Conservation (phyloP, 2,888 invertebrate genomes). For the Idaea aversata region DNA sequence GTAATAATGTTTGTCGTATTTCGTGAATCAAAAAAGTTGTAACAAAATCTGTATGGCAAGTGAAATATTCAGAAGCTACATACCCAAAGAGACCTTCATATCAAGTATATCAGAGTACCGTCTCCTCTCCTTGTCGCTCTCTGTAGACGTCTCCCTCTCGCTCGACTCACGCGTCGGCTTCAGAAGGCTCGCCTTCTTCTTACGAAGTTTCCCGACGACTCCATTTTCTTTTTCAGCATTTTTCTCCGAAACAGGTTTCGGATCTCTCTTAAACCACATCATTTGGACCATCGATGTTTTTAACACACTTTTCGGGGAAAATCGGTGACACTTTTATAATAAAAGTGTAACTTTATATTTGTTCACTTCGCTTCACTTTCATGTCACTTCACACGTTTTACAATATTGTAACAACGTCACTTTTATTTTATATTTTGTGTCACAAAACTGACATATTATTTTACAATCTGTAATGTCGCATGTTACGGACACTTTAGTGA, state of each 20-base stretch:
- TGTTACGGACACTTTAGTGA: background rate
- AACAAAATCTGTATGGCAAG: background rate
- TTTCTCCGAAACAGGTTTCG: conserved; percentile 63
- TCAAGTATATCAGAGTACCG: conserved; percentile 73
- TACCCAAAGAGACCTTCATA: conserved; percentile 69
- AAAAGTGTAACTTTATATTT: background rate
- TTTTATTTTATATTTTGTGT: background rate
- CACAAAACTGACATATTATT: background rate
- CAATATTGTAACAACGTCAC: background rate
- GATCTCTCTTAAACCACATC: conserved; percentile 77
- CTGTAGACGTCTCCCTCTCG: conserved; percentile 71
- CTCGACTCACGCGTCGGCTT: conserved; percentile 71
- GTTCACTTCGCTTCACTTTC: background rate
- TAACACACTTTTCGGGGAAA: conserved; percentile 17
- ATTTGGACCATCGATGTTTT: conserved; percentile 40
- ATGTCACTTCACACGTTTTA: background rate
- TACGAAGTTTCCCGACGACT: conserved; percentile 59
- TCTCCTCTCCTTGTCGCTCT: conserved; percentile 71
- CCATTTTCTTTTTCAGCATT: conserved; percentile 54
- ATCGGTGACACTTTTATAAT: background rate
- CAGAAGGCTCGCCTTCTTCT: conserved; percentile 63
- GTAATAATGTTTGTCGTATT: background rate
- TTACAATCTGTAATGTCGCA: background rate
- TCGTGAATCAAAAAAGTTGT: background rate
- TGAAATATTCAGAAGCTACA: conserved; percentile 23